Conservation (phyloP, 2,113 vertebrate genomes). For the Rhea americana region DNA sequence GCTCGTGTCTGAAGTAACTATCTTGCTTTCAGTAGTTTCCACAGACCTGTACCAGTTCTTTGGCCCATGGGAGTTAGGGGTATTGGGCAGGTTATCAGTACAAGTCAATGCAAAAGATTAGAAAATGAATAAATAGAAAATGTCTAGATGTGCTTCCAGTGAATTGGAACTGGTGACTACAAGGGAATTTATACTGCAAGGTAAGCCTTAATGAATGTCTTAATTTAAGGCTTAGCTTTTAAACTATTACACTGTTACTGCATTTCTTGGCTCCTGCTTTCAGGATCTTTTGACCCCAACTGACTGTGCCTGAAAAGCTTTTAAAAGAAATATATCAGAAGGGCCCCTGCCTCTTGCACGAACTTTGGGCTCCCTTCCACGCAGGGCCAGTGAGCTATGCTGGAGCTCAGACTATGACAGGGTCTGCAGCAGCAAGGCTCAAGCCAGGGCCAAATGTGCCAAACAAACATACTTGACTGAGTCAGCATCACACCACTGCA, state of each 20-base stretch:
- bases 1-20: neutral
- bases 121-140: neutral
- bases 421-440: neutral
- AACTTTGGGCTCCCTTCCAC: neutral
- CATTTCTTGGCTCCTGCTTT: neutral
- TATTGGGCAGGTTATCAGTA: neutral
- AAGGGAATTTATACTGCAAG: neutral
- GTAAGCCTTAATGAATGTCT: neutral
- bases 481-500: neutral
- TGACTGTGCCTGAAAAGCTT: neutral
- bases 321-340: neutral
- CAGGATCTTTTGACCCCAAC: neutral
- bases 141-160: neutral
- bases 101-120: neutral
- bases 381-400: fast-evolving
- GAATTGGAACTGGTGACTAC: neutral
- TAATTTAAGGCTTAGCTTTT: neutral
- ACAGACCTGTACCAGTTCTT: neutral
- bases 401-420: neutral
- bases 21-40: neutral
- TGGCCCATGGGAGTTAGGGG: neutral
- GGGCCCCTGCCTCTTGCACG: neutral
- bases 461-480: neutral
- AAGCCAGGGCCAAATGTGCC: neutral
- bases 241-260: neutral